Conservation (phyloP, 2,797 vertebrate species). For the Amniataba percoides region DNA sequence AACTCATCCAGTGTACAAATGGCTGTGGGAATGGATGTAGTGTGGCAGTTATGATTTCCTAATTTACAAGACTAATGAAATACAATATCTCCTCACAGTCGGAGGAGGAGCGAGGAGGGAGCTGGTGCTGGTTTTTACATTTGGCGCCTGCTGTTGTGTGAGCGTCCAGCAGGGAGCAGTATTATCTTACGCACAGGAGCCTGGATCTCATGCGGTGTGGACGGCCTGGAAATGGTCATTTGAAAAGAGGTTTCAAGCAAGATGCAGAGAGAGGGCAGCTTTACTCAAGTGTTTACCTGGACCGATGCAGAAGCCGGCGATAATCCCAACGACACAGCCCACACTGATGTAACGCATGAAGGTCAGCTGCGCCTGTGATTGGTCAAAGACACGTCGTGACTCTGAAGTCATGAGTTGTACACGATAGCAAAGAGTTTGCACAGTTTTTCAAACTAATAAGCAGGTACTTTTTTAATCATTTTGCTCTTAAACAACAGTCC, state of each 20-base stretch:
- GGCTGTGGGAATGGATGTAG: conserved; percentile 75
- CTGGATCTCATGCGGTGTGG: neutral
- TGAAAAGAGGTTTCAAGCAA: conserved; percentile 7
- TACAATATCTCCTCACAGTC: conserved; percentile 72
- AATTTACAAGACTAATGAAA: conserved; percentile 84
- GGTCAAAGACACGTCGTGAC: conserved; percentile 45
- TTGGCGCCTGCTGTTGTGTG: conserved; percentile 38
- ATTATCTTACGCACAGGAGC: conserved; percentile 68
- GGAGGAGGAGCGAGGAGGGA: conserved; percentile 44
- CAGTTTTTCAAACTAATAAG: neutral
- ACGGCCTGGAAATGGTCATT: neutral
- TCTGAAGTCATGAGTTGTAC: conserved; percentile 24
- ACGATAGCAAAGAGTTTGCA: conserved; percentile 1
- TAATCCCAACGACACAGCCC: conserved; percentile 90
- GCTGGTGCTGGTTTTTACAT: conserved; percentile 16
- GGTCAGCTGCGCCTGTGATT: conserved; percentile 77
- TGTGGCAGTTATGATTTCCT: conserved; percentile 79
- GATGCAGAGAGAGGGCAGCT: neutral
- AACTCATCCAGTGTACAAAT: conserved; percentile 73
- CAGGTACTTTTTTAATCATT: neutral
- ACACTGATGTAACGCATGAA: conserved; percentile 90
- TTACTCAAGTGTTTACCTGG: conserved; percentile 85
- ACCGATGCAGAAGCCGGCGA: conserved; percentile 93
- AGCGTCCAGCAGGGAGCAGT: conserved; percentile 81
- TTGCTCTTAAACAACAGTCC: neutral